Conservation (phyloP, 2,113 vertebrate species). For the Cyanoramphus novaezelandiae region DNA sequence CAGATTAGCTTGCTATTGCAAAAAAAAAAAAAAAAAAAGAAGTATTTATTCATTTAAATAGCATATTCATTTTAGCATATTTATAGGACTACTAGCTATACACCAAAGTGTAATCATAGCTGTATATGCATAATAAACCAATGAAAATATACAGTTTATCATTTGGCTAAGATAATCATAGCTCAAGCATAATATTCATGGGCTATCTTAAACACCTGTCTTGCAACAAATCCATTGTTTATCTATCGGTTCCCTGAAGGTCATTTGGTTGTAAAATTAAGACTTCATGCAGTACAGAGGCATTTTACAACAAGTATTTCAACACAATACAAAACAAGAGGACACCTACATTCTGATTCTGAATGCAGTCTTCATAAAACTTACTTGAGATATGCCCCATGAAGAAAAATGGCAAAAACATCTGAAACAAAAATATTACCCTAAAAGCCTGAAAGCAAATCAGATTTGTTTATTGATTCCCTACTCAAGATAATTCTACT, state of each 20-base stretch:
- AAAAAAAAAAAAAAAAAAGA: background rate
- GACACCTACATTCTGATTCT: background rate
- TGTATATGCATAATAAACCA: slow-evolving; percentile 34
- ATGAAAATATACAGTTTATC: slow-evolving; percentile 17
- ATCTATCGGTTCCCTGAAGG: background rate
- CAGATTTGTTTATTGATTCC: background rate
- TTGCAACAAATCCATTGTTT: background rate
- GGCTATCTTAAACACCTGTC: slow-evolving; percentile 17
- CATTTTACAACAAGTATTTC: background rate
- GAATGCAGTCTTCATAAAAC: background rate
- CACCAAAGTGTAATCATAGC: slow-evolving; percentile 2
- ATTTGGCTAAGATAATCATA: background rate
- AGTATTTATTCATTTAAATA: slow-evolving; percentile 25
- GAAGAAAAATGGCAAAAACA: background rate
- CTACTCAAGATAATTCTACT: background rate
- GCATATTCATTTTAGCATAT: slow-evolving; percentile 11
- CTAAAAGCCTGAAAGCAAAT: background rate
- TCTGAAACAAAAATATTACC: background rate
- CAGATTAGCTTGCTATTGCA: background rate
- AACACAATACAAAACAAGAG: background rate
- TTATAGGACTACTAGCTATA: background rate
- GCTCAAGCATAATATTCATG: slow-evolving; percentile 3
- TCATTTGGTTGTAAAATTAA: slow-evolving; percentile 1
- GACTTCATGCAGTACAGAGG: background rate
- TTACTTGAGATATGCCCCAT: background rate